A percentile compares a stretch with the other conserved stretches of the same genome.
Conservation (phyloP, 1,140 invertebrate species). For the Drosophila miranda region DNA sequence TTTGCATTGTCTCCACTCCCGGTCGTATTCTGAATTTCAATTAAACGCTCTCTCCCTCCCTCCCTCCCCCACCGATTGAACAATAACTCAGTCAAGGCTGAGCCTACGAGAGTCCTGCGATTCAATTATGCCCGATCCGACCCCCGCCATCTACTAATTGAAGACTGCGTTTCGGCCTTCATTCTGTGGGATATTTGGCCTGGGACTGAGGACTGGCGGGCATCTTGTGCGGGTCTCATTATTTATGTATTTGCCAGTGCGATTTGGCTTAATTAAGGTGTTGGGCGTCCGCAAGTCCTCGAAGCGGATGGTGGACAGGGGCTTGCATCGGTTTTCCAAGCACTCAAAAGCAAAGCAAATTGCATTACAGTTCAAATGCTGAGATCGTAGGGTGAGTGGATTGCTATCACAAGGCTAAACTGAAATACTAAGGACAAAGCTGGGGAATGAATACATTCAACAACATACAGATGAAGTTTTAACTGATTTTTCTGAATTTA, state of each 20-base stretch:
- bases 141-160: constrained; percentile 41
- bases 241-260: constrained; percentile 48
- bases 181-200: background rate
- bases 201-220: constrained; percentile 12
- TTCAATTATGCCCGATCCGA: constrained; percentile 30
- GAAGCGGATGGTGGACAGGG: constrained; percentile 1
- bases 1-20: constrained; percentile 19
- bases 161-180: constrained; percentile 31
- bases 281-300: constrained; percentile 4
- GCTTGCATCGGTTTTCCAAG: constrained; percentile 9
- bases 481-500: no score
- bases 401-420: no score
- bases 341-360: constrained; percentile 22
- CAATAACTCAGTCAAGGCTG: constrained; percentile 48
- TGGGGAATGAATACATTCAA: no score
- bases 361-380: background rate
- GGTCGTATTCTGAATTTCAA: constrained; percentile 33
- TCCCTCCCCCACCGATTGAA: constrained; percentile 3
- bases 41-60: constrained; percentile 23
- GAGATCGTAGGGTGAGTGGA: no score
- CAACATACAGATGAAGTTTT: no score
- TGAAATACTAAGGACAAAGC: no score
- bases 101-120: constrained; percentile 32
- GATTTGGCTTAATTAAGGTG: constrained; percentile 50
- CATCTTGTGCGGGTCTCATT: constrained; percentile 26